Evolutionary conservation across 2,888 invertebrate species (phyloP).

Genomic region (Dexiosoma caninum): DNA sequence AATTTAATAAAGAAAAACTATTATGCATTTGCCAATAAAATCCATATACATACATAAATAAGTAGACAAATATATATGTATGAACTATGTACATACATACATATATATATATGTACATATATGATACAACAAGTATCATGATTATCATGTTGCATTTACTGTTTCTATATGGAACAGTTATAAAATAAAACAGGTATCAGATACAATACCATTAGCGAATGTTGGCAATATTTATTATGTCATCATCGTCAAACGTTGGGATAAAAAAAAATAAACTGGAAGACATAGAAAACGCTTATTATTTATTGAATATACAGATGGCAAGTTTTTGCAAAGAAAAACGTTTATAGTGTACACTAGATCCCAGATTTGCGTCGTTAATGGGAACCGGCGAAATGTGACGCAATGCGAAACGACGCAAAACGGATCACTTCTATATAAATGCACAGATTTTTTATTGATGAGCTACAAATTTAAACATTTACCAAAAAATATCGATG

Average conservation of each 20-base stretch:
- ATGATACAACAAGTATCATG: slow-evolving; percentile 1
- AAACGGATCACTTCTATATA: too few relatives aligned
- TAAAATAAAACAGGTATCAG: slow-evolving; percentile 40
- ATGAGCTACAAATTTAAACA: too few relatives aligned
- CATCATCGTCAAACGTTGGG: slow-evolving; percentile 41
- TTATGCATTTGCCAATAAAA: not conserved
- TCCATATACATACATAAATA: not conserved
- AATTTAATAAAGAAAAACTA: not conserved
- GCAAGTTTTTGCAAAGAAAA: slow-evolving; percentile 19
- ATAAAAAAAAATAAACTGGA: slow-evolving; percentile 16
- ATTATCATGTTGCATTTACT: slow-evolving; percentile 49
- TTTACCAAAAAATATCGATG: too few relatives aligned
- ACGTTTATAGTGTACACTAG: too few relatives aligned
- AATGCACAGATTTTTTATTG: too few relatives aligned
- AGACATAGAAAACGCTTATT: slow-evolving; percentile 2
- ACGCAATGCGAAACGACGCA: too few relatives aligned
- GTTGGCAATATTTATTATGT: slow-evolving; percentile 45
- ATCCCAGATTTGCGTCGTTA: too few relatives aligned
- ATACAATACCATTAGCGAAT: slow-evolving; percentile 28
- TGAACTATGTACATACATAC: too few relatives aligned
- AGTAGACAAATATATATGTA: too few relatives aligned
- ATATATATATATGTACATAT: not conserved
- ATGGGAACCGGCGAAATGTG: too few relatives aligned
- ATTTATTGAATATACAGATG: slow-evolving; percentile 7
- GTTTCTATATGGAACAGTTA: slow-evolving; percentile 46